Evolutionary conservation across 2,113 vertebrate genomes (phyloP).

Genomic region (Peromyscus californicus): DNA sequence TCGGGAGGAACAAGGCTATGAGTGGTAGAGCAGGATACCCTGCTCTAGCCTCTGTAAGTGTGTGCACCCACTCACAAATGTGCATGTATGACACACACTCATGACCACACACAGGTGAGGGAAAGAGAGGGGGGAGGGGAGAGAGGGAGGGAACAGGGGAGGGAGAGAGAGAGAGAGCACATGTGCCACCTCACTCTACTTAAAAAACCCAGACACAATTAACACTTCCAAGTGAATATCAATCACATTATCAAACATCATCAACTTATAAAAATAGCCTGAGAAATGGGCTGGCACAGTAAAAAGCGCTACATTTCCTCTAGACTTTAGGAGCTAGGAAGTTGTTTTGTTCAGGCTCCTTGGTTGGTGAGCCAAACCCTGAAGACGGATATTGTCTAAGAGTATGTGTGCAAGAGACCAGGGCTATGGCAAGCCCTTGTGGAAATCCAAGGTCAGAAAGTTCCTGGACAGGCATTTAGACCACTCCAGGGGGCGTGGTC

Average conservation of each 20-base stretch:
- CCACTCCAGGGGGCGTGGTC: background rate
- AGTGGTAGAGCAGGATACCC: background rate
- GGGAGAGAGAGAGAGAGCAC: no score
- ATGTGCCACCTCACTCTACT: background rate
- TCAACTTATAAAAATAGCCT: background rate
- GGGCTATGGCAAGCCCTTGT: background rate
- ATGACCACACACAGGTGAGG: background rate
- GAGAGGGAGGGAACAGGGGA: no score
- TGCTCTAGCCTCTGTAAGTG: background rate
- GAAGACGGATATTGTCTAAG: background rate
- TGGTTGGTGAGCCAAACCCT: background rate
- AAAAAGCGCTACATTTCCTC: background rate
- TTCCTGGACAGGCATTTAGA: background rate
- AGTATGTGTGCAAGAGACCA: background rate
- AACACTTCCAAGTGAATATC: background rate
- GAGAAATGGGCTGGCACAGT: background rate
- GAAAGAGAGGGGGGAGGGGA: background rate
- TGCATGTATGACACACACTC: background rate
- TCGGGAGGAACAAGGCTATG: background rate
- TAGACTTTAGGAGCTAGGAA: background rate
- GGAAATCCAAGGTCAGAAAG: background rate
- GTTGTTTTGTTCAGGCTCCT: background rate
- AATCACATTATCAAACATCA: background rate
- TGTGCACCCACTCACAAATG: background rate
- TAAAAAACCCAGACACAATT: background rate